phyloP scores from a whole-genome alignment of 2,113 vertebrate species.

The Thamnaconus septentrionalis region DNA sequence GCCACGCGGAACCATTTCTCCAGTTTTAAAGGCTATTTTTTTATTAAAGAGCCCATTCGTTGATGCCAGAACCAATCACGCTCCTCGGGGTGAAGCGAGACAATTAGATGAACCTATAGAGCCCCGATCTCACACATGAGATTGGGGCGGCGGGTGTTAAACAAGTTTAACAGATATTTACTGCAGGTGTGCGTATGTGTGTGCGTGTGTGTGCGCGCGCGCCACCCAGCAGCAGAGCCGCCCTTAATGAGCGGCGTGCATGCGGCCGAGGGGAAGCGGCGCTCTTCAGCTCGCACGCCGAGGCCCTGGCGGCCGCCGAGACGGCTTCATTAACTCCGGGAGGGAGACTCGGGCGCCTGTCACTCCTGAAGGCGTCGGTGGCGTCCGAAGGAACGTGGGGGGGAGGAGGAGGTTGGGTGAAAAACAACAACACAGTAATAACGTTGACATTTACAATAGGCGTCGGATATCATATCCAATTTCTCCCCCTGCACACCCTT shows the following conservation, averaged over 20 bases:
- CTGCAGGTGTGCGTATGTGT: constrained; percentile 27
- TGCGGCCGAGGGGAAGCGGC: constrained; percentile 57
- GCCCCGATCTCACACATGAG: constrained; percentile 10
- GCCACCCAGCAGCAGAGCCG: constrained; percentile 32
- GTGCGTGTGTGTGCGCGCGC: not conserved
- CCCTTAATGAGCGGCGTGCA: constrained; percentile 63
- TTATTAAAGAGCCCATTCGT: constrained; percentile 22
- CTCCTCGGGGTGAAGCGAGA: not conserved
- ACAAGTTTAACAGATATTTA: constrained; percentile 48
- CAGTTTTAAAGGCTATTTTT: constrained; percentile 8
- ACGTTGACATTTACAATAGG: constrained; percentile 75
- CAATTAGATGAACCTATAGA: constrained; percentile 34
- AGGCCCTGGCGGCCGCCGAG: constrained; percentile 50
- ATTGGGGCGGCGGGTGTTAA: constrained; percentile 41
- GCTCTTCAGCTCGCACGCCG: constrained; percentile 55
- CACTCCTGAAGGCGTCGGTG: constrained; percentile 56
- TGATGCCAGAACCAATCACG: constrained; percentile 24
- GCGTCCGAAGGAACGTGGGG: constrained; percentile 34
- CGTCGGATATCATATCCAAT: constrained; percentile 73
- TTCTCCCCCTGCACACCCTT: constrained; percentile 71
- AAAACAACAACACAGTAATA: constrained; percentile 76
- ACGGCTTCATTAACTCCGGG: constrained; percentile 69
- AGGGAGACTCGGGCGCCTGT: constrained; percentile 50
- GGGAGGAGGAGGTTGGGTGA: constrained; percentile 62
- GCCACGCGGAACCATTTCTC: no score